Evolutionary conservation across 2,888 invertebrate species (phyloP).

Genomic region (Caenorhabditis becei): DNA sequence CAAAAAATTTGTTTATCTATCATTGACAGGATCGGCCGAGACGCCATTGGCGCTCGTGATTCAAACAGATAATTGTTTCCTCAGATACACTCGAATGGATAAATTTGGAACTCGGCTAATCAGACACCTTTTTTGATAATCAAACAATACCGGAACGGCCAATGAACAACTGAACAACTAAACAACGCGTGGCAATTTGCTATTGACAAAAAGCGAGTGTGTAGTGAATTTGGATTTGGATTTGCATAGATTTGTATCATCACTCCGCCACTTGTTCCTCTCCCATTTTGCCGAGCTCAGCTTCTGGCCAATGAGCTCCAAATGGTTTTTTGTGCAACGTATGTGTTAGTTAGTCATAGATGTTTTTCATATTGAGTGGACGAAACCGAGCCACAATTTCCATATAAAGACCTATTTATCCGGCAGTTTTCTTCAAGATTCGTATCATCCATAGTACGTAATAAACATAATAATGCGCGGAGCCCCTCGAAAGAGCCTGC

Average conservation of each 20-base stretch:
- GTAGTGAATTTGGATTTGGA: slow-evolving; percentile 7
- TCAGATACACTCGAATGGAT: slow-evolving; percentile 42
- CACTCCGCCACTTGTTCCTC: neutral
- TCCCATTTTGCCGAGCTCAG: neutral
- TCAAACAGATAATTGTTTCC: slow-evolving; percentile 59
- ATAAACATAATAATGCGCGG: slow-evolving; percentile 62
- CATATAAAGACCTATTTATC: slow-evolving; percentile 18
- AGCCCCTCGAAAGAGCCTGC: slow-evolving; percentile 52
- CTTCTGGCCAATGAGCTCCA: too few relatives aligned
- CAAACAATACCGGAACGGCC: neutral
- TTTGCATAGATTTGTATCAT: slow-evolving; percentile 11
- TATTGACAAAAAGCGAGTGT: slow-evolving; percentile 1
- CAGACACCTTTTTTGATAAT: slow-evolving; percentile 27
- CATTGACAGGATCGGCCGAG: slow-evolving; percentile 57
- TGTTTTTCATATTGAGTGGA: neutral
- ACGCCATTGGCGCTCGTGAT: slow-evolving; percentile 49
- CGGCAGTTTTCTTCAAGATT: slow-evolving; percentile 33
- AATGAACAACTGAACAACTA: neutral
- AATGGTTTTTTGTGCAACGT: neutral
- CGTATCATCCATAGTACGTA: slow-evolving; percentile 63
- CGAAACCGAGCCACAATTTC: slow-evolving; percentile 2
- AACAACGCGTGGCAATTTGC: neutral
- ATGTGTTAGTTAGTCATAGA: neutral
- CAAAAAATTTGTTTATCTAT: slow-evolving; percentile 58
- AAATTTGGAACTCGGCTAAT: slow-evolving; percentile 45